These are phyloP conservation scores for Todiramphus saurophagus DNA, from an alignment of 2,113 vertebrate genomes.

Conservation along the genomic window DNA sequence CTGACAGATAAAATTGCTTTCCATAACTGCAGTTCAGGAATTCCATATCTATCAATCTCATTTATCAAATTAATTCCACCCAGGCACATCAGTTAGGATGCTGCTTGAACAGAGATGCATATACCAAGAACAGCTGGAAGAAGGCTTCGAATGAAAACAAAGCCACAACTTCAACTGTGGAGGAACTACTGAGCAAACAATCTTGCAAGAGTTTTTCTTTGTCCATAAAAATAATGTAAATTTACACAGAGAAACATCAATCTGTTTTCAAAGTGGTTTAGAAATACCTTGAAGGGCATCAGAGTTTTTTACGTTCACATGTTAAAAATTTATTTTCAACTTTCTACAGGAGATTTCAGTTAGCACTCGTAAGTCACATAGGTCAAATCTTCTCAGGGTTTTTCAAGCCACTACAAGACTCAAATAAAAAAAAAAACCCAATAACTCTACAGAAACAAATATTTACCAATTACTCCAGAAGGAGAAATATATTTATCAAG, in stretches of 20 bases:
- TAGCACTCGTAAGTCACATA: not conserved
- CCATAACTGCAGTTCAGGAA: not conserved
- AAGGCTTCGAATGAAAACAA: not conserved
- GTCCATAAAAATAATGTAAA: not conserved
- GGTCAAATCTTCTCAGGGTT: not conserved
- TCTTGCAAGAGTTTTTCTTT: not conserved
- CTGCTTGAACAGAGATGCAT: fast-evolving
- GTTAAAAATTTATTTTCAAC: not conserved
- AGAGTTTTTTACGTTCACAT: fast-evolving
- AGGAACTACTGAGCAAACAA: not conserved
- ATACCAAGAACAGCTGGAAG: not conserved
- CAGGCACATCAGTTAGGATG: not conserved
- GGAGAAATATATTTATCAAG: not conserved
- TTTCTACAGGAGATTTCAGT: not conserved
- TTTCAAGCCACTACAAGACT: not conserved
- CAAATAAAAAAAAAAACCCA: not conserved
- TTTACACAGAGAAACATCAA: not conserved
- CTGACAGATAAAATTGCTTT: conserved; percentile 11
- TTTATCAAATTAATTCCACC: not conserved
- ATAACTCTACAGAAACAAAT: not conserved
- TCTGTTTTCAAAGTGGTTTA: not conserved
- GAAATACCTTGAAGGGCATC: not conserved
- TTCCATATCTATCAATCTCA: not conserved
- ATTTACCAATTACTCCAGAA: not conserved
- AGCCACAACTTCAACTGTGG: not conserved